Evolutionary conservation across 2,888 invertebrate species (phyloP), one percentile per base, ranked within the genome.

Genomic region (Idaea biselata): DNA sequence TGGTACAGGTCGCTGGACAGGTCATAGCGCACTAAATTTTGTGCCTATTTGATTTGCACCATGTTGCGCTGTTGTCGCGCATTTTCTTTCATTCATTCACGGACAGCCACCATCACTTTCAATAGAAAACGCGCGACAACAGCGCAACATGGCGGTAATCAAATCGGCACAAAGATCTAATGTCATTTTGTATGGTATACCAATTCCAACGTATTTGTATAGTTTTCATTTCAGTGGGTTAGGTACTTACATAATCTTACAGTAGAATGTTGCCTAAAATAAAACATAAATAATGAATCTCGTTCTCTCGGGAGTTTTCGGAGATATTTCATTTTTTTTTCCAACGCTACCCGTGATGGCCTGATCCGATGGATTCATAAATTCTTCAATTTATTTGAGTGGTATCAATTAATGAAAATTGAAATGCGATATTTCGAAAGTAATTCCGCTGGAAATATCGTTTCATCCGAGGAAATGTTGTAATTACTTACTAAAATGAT

Each of bases 321-420:
- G 17, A 56, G 56, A 18, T 18, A 56, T 56, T 56, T 18, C 18
- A 56, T 18, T 56, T 17, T 56, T 56, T 56, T 56, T 56, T 56
- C 17, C 56, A 18, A 18, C 56, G 18, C 44, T 44, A 8, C 44
- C 18, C 56, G 18, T 56, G 56, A 56, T 18, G 56, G 8, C 18
- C 14, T 56, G 60, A 59, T 64, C 58, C 55, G 59, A 25, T 63
- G 58, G 66, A 60, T 63, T 66, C 60, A 60, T 61, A 63, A 63
- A 62, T 65, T 68, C 63, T 66, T 68, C 67, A 63, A 67, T 68
- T 65, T 63, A 62, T 66, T 61, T 66, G 66, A 68, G 66, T 66
- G 68, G 63, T 64, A 63, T 62, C 68, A 66, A 68, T 68, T 68
- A 68, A 60, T 55, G 60, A 16, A 62, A 55, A 68, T 63, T 66